Conservation (phyloP, 2,888 invertebrate species). For the Ophion obscuratus region DNA sequence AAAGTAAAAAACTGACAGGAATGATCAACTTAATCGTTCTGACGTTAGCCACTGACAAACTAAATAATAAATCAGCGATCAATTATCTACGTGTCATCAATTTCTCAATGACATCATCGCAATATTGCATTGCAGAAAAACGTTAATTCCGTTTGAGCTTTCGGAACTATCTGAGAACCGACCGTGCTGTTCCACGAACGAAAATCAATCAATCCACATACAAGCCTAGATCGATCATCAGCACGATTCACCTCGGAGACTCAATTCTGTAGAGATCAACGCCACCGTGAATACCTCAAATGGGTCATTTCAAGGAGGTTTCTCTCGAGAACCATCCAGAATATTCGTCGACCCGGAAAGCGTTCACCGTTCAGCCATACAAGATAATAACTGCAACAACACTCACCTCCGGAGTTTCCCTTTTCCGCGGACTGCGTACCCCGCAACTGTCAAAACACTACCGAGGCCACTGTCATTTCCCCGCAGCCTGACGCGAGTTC, state of each 20-base stretch:
- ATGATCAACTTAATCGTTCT: too few species aligned
- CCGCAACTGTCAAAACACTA: conserved; percentile 79
- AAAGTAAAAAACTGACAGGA: too few species aligned
- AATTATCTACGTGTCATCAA: too few species aligned
- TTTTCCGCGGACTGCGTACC: conserved; percentile 49
- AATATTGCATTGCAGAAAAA: too few species aligned
- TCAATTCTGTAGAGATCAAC: neutral
- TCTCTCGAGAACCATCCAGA: conserved; percentile 47
- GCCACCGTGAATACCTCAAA: neutral
- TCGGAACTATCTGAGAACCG: too few species aligned
- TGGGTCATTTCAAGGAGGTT: conserved; percentile 10
- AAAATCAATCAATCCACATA: too few species aligned
- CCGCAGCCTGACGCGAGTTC: conserved; percentile 56
- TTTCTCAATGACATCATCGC: too few species aligned
- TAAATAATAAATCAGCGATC: too few species aligned
- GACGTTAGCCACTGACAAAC: too few species aligned
- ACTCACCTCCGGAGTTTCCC: conserved; percentile 62
- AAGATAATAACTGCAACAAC: neutral
- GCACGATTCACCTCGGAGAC: neutral
- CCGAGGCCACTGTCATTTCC: conserved; percentile 79
- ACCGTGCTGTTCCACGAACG: too few species aligned
- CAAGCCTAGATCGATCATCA: neutral
- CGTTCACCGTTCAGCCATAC: neutral
- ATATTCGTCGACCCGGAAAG: conserved; percentile 49
- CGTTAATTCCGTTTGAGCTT: too few species aligned